phyloP scores from a whole-genome alignment of 2,113 vertebrate species.

The Acinonyx jubatus region DNA sequence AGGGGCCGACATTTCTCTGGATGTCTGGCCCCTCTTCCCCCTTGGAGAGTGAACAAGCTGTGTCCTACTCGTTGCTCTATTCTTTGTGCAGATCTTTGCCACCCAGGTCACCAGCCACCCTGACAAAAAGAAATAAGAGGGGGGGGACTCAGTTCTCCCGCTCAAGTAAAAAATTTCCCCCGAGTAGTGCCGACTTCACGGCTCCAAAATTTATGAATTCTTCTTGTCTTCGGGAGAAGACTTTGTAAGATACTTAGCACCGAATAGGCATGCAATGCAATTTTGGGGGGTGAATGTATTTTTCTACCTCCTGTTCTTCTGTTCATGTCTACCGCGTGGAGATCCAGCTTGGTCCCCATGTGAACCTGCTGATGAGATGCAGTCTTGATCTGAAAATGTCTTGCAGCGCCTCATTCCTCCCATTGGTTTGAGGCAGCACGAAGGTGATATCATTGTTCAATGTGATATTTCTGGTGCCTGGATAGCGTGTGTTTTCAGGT shows the following conservation, averaged over 20 bases:
- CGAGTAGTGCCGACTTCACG: neutral
- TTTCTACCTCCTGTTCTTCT: neutral
- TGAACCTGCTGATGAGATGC: neutral
- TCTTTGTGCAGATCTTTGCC: too few relatives aligned
- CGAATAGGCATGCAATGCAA: neutral
- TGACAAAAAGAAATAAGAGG: neutral
- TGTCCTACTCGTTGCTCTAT: too few relatives aligned
- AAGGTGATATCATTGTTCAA: neutral
- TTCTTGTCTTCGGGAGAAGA: neutral
- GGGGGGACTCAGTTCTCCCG: neutral
- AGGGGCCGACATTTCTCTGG: too few relatives aligned
- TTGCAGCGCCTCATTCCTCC: neutral
- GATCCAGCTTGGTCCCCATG: neutral
- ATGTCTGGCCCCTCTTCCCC: too few relatives aligned
- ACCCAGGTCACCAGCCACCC: too few relatives aligned
- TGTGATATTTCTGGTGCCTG: neutral
- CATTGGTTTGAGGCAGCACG: neutral
- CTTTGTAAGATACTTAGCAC: neutral
- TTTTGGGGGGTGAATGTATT: neutral
- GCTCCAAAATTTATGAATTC: neutral
- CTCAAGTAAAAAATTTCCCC: neutral
- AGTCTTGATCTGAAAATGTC: neutral
- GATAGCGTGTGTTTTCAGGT: neutral
- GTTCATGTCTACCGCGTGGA: neutral
- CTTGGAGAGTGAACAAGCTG: too few relatives aligned